These are phyloP conservation scores for Drosophila pectinifera DNA, from an alignment of 1,140 invertebrate species.

Conservation along the genomic window DNA sequence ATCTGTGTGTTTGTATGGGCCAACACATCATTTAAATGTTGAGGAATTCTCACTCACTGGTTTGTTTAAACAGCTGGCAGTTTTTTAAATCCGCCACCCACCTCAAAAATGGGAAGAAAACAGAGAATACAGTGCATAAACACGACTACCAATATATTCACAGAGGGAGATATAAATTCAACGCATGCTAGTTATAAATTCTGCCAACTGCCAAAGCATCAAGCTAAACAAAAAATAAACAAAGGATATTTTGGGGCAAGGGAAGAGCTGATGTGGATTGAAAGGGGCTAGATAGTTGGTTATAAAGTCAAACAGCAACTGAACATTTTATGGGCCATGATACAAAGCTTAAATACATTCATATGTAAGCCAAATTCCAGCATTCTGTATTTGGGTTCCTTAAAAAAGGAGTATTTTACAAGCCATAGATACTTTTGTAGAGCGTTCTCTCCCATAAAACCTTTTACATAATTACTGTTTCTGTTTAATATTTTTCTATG, in stretches of 20 bases:
- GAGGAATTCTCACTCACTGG: constrained; percentile 30
- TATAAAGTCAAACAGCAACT: background rate
- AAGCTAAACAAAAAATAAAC: constrained; percentile 56
- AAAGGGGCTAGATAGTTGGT: background rate
- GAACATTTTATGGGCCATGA: background rate
- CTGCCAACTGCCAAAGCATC: constrained; percentile 64
- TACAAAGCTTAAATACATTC: background rate
- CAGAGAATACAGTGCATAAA: constrained; percentile 41
- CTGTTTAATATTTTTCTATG: no score
- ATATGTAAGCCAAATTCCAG: background rate
- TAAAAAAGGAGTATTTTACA: background rate
- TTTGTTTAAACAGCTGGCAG: constrained; percentile 75
- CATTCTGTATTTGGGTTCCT: background rate
- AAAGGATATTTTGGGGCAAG: background rate
- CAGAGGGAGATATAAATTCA: constrained; percentile 40
- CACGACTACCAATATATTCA: constrained; percentile 47
- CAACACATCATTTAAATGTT: constrained; percentile 34
- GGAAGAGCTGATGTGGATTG: background rate
- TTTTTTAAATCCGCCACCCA: constrained; percentile 40
- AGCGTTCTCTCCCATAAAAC: no score
- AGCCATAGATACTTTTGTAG: no score
- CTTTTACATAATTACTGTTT: background rate
- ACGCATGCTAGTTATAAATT: constrained; percentile 60
- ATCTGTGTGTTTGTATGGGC: constrained; percentile 17
- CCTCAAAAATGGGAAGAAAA: constrained; percentile 9